phyloP scores from a whole-genome alignment of 2,113 vertebrate species.

The Nothoprocta perdicaria region DNA sequence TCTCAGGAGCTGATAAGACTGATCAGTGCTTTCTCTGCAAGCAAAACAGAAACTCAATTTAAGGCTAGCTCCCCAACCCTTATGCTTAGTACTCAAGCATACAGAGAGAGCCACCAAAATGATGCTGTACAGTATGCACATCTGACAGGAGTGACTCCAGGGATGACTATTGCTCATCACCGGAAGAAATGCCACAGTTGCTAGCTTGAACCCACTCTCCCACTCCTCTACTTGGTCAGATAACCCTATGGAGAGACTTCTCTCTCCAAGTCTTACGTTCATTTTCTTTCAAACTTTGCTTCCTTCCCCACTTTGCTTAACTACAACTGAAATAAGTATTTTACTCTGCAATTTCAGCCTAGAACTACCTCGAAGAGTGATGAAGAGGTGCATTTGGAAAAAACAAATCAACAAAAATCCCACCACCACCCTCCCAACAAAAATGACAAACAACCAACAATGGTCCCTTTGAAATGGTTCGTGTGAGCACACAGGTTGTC shows the following conservation, averaged over 20 bases:
- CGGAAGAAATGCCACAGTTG: neutral
- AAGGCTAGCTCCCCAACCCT: neutral
- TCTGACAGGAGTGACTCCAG: neutral
- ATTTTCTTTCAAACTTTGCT: neutral
- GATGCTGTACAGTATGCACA: neutral
- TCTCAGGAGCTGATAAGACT: conserved; percentile 94
- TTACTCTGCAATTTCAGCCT: neutral
- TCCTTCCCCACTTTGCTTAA: neutral
- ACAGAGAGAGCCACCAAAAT: neutral
- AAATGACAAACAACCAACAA: neutral
- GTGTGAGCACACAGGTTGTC: neutral
- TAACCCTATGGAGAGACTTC: neutral
- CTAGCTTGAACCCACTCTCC: neutral
- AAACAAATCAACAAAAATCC: too few species aligned
- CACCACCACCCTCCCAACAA: too few species aligned
- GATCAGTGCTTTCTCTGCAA: conserved; percentile 92
- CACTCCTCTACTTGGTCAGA: neutral
- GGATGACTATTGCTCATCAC: rapidly evolving
- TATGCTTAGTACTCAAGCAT: neutral
- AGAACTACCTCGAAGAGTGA: neutral
- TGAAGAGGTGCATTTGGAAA: neutral
- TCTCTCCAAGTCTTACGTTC: neutral
- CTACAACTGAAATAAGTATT: neutral
- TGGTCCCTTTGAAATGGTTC: neutral
- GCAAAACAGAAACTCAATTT: conserved; percentile 13